Evolutionary conservation across 1,140 invertebrate genomes (phyloP), one percentile per base, ranked within the genome.

Genomic region (Brachionus calyciflorus): DNA sequence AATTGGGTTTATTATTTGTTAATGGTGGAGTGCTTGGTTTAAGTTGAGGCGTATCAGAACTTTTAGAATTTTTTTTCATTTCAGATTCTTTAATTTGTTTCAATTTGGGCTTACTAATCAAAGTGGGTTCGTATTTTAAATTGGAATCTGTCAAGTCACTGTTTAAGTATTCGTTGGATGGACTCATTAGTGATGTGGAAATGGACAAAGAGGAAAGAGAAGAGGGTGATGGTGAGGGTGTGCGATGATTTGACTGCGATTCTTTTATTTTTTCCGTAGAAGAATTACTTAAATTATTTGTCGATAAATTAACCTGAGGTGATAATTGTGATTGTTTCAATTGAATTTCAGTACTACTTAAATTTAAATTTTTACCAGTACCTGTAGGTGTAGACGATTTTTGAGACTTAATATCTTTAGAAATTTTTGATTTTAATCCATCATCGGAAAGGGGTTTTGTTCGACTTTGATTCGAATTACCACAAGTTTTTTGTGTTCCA

Each of bases 31-130:
- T 65, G 12, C 44, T 65, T 0, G 60, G 40, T 41, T 65, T 65
- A 0, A 10, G 12, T n/a, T 65, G 33, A n/a, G 40, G 17, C 9
- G 9, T 44, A 24, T 65, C 60, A 10, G 37, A 26, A 19, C 44
- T 65, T 65, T 65, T 65, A 1, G n/a, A 24, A 26, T 46, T 65
- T 65, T 41, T 41, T n/a, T 65, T 65, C 40, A 44, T 41, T 28
- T 65, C 60, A 6, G 40, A 65, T 14, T 65, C 55, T 44, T 65
- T 65, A 9, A 65, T 65, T 44, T 44, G 40, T 24, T 65, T 65
- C 21, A 44, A 24, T 44, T 65, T 65, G 1, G 33, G 33, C 37
- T 44, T 28, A 19, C 28, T 33, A 37, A 60, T 60, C 2, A 60
- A 33, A 33, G 55, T 30, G 3, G 55, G 55, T 33, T 60, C 55